Conservation (phyloP, 2,797 vertebrate species). For the Sitta carolinensis region DNA sequence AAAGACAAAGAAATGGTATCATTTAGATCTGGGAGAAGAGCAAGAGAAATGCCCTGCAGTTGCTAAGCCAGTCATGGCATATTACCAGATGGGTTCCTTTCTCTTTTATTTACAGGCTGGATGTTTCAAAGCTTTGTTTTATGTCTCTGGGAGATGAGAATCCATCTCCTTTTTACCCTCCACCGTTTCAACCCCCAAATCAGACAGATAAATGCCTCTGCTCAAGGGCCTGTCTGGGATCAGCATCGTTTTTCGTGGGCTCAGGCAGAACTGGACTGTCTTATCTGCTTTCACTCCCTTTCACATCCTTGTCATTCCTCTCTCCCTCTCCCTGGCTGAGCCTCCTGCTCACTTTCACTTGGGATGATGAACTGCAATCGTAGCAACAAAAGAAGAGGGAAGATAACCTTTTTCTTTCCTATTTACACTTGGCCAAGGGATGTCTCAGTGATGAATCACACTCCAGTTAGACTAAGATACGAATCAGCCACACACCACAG, state of each 20-base stretch:
- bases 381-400: not conserved
- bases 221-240: slow-evolving; percentile 23
- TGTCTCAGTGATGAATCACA: not conserved
- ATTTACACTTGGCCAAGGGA: not conserved
- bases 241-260: not conserved
- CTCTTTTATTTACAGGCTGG: not conserved
- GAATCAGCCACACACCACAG: not conserved
- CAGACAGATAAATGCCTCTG: slow-evolving; percentile 29
- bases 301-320: not conserved
- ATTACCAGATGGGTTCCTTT: not conserved
- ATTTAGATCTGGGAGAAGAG: not conserved
- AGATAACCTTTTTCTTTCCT: not conserved
- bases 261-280: not conserved
- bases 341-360: not conserved
- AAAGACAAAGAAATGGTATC: not conserved
- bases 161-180: not conserved
- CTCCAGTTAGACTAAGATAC: not conserved
- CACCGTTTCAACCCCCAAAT: not conserved
- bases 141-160: not conserved
- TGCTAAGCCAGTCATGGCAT: not conserved
- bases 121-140: not conserved
- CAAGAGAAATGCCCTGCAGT: not conserved
- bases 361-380: not conserved
- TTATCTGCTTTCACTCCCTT: not conserved
- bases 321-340: not conserved